Evolutionary conservation across 2,797 vertebrate genomes (phyloP).

Genomic region (Muscicapa comitata): DNA sequence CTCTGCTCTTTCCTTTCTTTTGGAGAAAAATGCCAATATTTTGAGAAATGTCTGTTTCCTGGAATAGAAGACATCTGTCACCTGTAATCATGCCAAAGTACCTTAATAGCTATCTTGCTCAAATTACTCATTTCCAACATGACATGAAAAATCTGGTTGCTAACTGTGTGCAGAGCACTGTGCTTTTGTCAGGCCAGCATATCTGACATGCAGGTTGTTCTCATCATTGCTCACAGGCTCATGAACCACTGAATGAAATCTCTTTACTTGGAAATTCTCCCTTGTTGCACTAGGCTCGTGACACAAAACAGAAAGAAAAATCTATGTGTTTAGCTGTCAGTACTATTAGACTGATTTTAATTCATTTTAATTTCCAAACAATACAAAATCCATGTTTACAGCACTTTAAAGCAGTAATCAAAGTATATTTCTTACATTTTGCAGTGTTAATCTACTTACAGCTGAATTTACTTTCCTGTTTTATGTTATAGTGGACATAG

Average conservation of each 20-base stretch:
- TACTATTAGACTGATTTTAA: not conserved
- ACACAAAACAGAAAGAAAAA: not conserved
- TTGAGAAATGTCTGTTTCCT: not conserved
- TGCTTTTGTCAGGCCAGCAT: not conserved
- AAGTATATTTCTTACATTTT: not conserved
- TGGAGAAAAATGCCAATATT: not conserved
- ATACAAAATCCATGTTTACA: not conserved
- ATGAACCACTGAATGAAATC: not conserved
- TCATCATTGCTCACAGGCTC: not conserved
- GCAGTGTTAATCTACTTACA: not conserved
- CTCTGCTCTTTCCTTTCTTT: not conserved
- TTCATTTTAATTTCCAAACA: accelerated
- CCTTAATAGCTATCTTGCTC: not conserved
- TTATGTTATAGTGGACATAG: not conserved
- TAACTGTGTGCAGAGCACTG: not conserved
- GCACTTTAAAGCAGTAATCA: not conserved
- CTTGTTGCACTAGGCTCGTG: not conserved
- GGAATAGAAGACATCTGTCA: not conserved
- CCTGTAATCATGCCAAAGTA: not conserved
- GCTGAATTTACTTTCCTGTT: not conserved
- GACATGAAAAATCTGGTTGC: not conserved
- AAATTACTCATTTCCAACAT: not conserved
- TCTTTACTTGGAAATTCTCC: not conserved
- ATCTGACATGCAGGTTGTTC: not conserved
- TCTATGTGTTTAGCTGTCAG: not conserved